Conservation (phyloP, 2,888 invertebrate genomes). For the Melanotus villosus region DNA sequence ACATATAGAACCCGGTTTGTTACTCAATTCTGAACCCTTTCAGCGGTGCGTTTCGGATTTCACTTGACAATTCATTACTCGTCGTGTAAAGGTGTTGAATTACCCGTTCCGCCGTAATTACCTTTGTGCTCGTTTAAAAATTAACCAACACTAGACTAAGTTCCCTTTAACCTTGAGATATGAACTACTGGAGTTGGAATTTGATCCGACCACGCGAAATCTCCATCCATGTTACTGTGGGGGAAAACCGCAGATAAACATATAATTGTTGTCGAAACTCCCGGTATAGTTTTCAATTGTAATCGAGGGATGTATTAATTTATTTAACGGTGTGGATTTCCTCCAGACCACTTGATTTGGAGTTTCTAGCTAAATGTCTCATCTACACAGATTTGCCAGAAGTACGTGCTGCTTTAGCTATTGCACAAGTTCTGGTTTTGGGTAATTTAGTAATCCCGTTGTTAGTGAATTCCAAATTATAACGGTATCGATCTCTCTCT, state of each 20-base stretch:
- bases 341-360: slow-evolving; percentile 10
- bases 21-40: slow-evolving; percentile 12
- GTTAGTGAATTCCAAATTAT: slow-evolving; percentile 17
- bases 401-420: slow-evolving; percentile 9
- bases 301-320: neutral
- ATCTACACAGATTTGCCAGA: neutral
- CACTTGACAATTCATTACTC: slow-evolving; percentile 20
- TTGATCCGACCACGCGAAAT: too few species aligned
- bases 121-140: neutral
- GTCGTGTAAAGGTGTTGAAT: neutral
- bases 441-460: slow-evolving; percentile 13
- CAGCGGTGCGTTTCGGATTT: slow-evolving; percentile 13
- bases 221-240: too few species aligned
- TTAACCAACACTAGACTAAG: too few species aligned
- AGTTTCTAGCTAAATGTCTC: slow-evolving; percentile 4
- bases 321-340: neutral
- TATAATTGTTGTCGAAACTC: neutral
- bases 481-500: slow-evolving; percentile 7
- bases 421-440: neutral
- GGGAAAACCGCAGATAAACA: neutral
- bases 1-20: slow-evolving; percentile 4
- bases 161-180: too few species aligned
- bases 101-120: slow-evolving; percentile 1
- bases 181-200: too few species aligned
- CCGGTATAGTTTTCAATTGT: slow-evolving; percentile 1